Conservation (phyloP, 2,797 vertebrate species). For the Aldrovandia affinis region DNA sequence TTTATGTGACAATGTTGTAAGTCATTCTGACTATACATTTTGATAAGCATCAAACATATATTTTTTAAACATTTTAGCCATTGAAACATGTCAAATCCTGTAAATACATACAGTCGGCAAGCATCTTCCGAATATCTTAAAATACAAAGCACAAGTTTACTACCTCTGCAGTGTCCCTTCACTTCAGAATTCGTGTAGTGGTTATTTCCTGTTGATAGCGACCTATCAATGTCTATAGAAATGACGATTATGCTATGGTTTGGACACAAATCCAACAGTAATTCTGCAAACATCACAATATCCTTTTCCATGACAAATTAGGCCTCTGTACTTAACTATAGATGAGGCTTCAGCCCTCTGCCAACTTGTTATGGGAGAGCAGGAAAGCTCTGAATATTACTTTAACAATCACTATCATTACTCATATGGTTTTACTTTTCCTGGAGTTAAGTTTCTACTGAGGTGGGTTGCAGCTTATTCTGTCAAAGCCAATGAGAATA, state of each 20-base stretch:
- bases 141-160: not conserved
- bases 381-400: constrained; percentile 20
- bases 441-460: constrained; percentile 55
- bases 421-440: constrained; percentile 47
- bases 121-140: not conserved
- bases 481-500: constrained; percentile 64
- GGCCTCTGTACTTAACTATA: constrained; percentile 50
- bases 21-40: not conserved
- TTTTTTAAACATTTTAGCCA: not conserved
- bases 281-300: not conserved
- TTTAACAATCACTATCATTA: constrained; percentile 45
- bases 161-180: not conserved
- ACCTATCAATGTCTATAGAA: not conserved
- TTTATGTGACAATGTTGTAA: not conserved
- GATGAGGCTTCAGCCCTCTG: constrained; percentile 58
- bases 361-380: constrained; percentile 32
- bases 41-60: not conserved
- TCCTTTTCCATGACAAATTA: constrained; percentile 50
- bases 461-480: constrained; percentile 46
- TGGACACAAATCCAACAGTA: not conserved
- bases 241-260: not conserved
- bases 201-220: not conserved
- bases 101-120: not conserved
- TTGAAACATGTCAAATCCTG: not conserved
- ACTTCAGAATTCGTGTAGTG: not conserved